phyloP scores from a whole-genome alignment of 2,797 vertebrate genomes.

The Eulemur mongoz region DNA sequence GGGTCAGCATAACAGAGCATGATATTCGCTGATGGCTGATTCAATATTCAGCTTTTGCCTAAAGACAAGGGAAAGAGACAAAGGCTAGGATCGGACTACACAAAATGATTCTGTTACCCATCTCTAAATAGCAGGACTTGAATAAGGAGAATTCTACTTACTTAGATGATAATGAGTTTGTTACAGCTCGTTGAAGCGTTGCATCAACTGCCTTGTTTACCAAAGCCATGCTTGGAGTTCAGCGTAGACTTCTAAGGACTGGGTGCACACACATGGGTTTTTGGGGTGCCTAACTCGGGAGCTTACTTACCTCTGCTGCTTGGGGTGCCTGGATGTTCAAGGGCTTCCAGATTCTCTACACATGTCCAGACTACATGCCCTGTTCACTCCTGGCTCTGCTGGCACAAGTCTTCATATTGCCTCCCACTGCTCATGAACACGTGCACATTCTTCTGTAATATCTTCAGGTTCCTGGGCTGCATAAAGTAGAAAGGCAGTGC shows the following conservation, averaged over 20 bases:
- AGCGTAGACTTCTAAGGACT: background rate
- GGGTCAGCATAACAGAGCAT: background rate
- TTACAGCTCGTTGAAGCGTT: background rate
- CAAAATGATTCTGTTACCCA: background rate
- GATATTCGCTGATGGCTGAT: background rate
- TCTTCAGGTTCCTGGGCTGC: background rate
- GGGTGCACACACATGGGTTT: background rate
- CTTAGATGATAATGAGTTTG: background rate
- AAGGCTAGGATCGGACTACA: background rate
- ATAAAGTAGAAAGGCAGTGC: background rate
- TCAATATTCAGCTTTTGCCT: conserved; percentile 27
- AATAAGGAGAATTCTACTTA: background rate
- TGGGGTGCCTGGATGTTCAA: background rate
- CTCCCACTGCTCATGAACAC: background rate
- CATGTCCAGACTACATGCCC: background rate
- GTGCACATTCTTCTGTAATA: background rate
- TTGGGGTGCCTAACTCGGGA: background rate
- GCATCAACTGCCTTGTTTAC: background rate
- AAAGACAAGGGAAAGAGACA: background rate
- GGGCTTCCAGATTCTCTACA: background rate
- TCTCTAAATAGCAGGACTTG: background rate
- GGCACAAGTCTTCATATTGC: background rate
- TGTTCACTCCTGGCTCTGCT: background rate
- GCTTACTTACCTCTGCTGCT: background rate
- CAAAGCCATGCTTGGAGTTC: background rate